Conservation (phyloP, 2,888 invertebrate species). For the Temnothorax ravouxi region DNA sequence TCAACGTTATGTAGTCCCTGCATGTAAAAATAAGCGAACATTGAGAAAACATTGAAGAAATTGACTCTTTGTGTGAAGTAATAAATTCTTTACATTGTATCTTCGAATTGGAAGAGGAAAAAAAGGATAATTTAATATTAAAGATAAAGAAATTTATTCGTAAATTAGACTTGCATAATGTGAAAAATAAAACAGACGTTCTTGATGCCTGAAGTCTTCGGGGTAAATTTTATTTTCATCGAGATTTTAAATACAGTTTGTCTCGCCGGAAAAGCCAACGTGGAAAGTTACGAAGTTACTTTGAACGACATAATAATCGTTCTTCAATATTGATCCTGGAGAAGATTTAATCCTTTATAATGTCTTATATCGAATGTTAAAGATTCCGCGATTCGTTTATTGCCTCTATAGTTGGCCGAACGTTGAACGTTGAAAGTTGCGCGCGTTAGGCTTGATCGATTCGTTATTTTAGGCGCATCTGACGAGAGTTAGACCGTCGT, state of each 20-base stretch:
- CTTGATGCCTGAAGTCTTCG: neutral
- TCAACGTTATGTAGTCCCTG: neutral
- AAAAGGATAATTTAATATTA: neutral
- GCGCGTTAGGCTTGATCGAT: constrained; percentile 58
- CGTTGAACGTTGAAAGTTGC: constrained; percentile 42
- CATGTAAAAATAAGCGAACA: constrained; percentile 11
- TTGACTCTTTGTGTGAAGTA: neutral
- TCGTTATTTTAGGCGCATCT: constrained; percentile 80
- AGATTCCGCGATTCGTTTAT: constrained; percentile 41
- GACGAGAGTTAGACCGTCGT: constrained; percentile 77
- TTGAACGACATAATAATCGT: neutral
- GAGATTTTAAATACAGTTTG: neutral
- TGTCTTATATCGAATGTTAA: neutral
- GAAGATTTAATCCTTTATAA: neutral
- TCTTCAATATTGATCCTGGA: neutral
- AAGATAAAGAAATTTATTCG: neutral
- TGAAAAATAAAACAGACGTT: neutral
- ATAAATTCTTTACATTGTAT: neutral
- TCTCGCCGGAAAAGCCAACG: neutral
- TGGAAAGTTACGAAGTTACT: neutral
- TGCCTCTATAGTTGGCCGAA: neutral
- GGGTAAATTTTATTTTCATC: neutral
- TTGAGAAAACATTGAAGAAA: neutral
- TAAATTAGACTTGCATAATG: neutral
- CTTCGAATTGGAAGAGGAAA: neutral